Base-by-base conservation (phyloP, 2,113 vertebrate species). In the Chaetorhynchus papuensis region DNA sequence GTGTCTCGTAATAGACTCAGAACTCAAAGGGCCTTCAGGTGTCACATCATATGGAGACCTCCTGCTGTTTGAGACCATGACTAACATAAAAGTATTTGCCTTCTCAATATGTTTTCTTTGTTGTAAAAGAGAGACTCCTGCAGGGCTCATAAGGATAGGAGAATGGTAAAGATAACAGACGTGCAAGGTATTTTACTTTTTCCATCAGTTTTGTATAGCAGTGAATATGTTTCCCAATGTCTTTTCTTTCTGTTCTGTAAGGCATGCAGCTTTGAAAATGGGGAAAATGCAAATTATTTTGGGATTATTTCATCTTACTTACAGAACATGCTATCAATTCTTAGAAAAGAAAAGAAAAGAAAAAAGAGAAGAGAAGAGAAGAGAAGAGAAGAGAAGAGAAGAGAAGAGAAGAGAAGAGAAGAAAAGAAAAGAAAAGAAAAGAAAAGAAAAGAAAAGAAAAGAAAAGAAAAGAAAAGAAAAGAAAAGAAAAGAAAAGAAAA, bases 1-100 rank as follows among this genome's bases (percentile, higher is more conserved):
- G 57, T 89, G 28, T 70, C 68, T 90, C n/a, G 85, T 96, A 97
- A 97, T 96, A 96, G 83, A 96, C 85, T 92, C 74, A 90, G 83
- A 95, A 94, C 87, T 93, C 78, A 72, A 69, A 80, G 57, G 83
- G 60, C 74, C 89, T 95, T 85, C 87, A 87, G 85, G 85, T 89
- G 60, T 82, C 82, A 35, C 26, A 81, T 60, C 92, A 35, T 21
- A 87, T 44, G 74, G 86, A 91, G 94, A 78, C 80, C 64, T 86
- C 95, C 95, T 93, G 90, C 93, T 97, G 95, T 42, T 86, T 61
- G 56, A 76, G 71, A 95, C 64, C 85, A 27, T 60, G 78, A 83
- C 69, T 84, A 84, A 93, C 72, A 96, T 79, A 82, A 92, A 96
- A 89, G 93, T 89, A 78, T 97, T 96, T 94, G 74, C 93, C 93